phyloP scores from a whole-genome alignment of 2,113 vertebrate species.

The Nothocercus nigrocapillus region DNA sequence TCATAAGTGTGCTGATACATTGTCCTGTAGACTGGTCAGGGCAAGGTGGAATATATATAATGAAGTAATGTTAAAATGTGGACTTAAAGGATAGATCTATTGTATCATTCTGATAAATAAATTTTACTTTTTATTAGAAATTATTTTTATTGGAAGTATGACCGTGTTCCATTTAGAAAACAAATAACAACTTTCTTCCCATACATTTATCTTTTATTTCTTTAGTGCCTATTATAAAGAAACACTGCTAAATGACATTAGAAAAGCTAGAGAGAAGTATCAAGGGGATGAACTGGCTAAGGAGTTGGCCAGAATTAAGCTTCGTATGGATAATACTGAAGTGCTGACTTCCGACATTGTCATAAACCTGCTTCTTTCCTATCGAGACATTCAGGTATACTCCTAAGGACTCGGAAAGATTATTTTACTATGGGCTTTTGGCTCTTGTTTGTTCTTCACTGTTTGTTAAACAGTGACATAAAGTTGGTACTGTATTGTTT shows the following conservation, averaged over 20 bases:
- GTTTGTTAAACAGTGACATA: neutral
- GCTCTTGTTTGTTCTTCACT: neutral
- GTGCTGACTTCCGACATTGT: slow-evolving; percentile 93
- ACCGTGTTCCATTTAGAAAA: neutral
- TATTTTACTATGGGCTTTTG: neutral
- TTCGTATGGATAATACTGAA: slow-evolving; percentile 92
- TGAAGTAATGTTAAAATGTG: neutral
- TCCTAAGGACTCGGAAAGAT: neutral
- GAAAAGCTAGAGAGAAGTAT: slow-evolving; percentile 92
- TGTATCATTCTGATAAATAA: neutral
- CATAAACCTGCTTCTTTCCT: slow-evolving; percentile 94
- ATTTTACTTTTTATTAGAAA: neutral
- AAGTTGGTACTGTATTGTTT: neutral
- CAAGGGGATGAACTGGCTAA: slow-evolving; percentile 93
- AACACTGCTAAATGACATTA: slow-evolving; percentile 91
- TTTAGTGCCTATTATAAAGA: slow-evolving; percentile 90
- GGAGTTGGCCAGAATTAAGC: slow-evolving; percentile 90
- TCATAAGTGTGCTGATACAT: neutral
- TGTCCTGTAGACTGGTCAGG: neutral
- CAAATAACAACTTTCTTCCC: neutral
- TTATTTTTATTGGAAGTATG: neutral
- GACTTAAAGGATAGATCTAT: neutral
- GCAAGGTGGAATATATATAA: neutral
- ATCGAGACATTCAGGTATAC: slow-evolving; percentile 94
- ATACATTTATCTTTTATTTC: neutral